phyloP scores from a whole-genome alignment of 53 echinoderm and acorn worm species.

The Mesocentrotus franciscanus region DNA sequence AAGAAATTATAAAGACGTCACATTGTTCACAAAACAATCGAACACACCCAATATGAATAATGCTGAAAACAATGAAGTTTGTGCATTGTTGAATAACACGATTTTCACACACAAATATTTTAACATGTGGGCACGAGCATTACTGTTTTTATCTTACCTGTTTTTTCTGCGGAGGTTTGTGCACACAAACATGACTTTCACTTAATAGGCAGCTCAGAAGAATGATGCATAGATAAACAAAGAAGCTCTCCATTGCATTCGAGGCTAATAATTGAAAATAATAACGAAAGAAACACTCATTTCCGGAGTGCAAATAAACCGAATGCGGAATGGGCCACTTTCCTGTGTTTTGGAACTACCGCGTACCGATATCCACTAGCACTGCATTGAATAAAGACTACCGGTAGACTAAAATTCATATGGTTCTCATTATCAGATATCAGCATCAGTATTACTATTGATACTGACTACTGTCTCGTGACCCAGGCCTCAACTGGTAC shows the following conservation, averaged over 20 bases:
- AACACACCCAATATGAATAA: background rate
- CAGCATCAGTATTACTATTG: too few species aligned
- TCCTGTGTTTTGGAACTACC: too few species aligned
- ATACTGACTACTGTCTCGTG: too few species aligned
- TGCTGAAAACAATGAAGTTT: background rate
- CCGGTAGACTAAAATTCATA: too few species aligned
- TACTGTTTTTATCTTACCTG: conserved; percentile 48
- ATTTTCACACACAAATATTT: background rate
- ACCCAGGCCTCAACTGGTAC: too few species aligned
- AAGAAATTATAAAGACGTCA: too few species aligned
- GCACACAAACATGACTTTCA: conserved; percentile 66
- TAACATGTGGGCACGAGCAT: conserved; percentile 6
- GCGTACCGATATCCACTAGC: too few species aligned
- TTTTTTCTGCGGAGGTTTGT: conserved; percentile 49
- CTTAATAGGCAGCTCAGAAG: background rate
- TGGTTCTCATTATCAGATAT: too few species aligned
- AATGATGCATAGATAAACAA: background rate
- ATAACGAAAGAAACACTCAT: background rate
- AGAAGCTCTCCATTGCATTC: conserved; percentile 30
- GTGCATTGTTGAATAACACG: background rate
- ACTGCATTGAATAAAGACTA: too few species aligned
- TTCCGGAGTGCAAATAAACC: background rate
- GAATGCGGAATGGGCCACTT: too few species aligned
- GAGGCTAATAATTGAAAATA: background rate
- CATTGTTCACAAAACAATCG: too few species aligned